These are phyloP conservation scores for Venturia canescens DNA, from an alignment of 1,140 invertebrate species.

Conservation along the genomic window DNA sequence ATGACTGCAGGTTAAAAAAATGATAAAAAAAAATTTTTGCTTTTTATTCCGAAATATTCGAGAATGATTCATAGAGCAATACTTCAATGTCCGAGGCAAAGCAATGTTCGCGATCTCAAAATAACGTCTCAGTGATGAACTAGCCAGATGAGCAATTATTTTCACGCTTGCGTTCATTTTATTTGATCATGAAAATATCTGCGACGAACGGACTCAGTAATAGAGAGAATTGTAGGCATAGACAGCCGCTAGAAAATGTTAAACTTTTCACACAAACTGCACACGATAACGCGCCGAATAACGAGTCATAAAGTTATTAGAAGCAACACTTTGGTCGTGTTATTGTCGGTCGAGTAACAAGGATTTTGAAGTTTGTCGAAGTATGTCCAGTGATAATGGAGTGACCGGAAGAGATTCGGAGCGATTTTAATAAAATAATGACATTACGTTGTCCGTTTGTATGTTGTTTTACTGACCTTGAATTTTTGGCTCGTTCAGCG, in stretches of 20 bases:
- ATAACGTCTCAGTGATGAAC: background rate
- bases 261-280: background rate
- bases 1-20: too few relatives aligned
- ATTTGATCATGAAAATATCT: too few relatives aligned
- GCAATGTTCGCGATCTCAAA: background rate
- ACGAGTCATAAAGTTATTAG: background rate
- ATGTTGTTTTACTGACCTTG: constrained; percentile 21
- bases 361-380: background rate
- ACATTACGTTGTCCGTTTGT: background rate
- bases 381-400: background rate
- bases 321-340: background rate
- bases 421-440: background rate
- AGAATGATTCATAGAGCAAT: background rate
- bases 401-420: background rate
- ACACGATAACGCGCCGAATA: background rate
- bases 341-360: background rate
- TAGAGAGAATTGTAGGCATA: too few relatives aligned
- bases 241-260: background rate
- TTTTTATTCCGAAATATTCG: background rate
- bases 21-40: too few relatives aligned
- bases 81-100: background rate
- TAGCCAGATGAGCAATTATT: background rate
- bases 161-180: too few relatives aligned
- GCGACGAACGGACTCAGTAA: too few relatives aligned
- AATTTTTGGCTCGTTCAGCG: background rate